These are phyloP conservation scores for Gambusia affinis DNA, from an alignment of 2,113 vertebrate species.

Conservation along the genomic window DNA sequence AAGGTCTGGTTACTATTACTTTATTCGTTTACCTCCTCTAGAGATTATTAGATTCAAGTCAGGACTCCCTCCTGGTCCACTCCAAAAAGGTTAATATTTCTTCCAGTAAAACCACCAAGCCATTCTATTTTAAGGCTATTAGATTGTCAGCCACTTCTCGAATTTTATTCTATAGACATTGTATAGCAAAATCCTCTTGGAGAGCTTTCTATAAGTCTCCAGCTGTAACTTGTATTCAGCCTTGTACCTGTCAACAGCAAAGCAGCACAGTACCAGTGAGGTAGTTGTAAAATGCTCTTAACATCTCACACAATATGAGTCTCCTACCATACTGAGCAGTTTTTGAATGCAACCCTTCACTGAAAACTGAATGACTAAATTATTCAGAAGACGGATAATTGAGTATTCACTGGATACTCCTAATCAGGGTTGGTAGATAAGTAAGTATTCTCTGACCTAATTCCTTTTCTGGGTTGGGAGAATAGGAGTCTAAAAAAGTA, in stretches of 20 bases:
- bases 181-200: neutral
- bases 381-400: neutral
- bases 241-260: neutral
- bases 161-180: too few relatives aligned
- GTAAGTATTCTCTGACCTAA: too few relatives aligned
- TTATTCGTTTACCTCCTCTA: neutral
- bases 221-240: neutral
- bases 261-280: neutral
- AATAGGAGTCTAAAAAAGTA: too few relatives aligned
- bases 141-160: neutral
- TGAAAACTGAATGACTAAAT: neutral
- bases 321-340: neutral
- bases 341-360: neutral
- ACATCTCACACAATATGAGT: neutral
- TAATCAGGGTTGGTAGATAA: too few relatives aligned
- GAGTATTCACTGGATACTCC: too few relatives aligned
- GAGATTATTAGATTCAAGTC: neutral
- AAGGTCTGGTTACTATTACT: neutral
- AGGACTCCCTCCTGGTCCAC: too few relatives aligned
- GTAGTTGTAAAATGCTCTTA: neutral
- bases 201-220: neutral
- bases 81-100: neutral
- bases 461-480: too few relatives aligned
- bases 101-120: neutral
- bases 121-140: neutral